Conservation (phyloP, 2,113 vertebrate species). For the Cathartes aura region DNA sequence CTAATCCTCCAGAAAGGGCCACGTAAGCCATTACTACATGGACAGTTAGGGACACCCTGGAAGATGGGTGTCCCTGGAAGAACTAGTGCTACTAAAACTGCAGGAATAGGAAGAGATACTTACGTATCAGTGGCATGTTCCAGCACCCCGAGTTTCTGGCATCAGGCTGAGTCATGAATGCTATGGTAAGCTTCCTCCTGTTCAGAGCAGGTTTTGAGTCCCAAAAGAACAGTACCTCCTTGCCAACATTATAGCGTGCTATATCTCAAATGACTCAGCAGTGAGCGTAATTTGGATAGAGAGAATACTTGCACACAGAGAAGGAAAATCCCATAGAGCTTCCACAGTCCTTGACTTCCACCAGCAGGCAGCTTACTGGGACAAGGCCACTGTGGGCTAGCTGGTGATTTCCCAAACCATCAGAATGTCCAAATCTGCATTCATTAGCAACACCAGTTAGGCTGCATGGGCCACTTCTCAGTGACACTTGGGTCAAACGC, state of each 20-base stretch:
- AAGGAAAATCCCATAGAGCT: background rate
- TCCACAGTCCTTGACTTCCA: background rate
- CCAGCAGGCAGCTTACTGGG: background rate
- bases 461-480: background rate
- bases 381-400: background rate
- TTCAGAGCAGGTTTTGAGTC: background rate
- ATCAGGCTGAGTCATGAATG: background rate
- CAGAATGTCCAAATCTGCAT: background rate
- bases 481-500: background rate
- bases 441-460: background rate
- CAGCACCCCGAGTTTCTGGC: background rate
- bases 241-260: background rate
- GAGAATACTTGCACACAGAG: background rate
- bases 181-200: background rate
- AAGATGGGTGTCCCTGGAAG: background rate
- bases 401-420: background rate
- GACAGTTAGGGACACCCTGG: background rate
- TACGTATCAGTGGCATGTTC: background rate
- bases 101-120: background rate
- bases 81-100: background rate
- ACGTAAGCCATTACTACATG: rapidly evolving
- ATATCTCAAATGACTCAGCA: background rate
- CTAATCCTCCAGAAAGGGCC: background rate
- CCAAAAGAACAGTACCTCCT: background rate
- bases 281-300: background rate